A percentile compares a stretch with the other conserved stretches of the same genome.
phyloP scores from a whole-genome alignment of 2,113 vertebrate species.

The Percopsis transmontana region DNA sequence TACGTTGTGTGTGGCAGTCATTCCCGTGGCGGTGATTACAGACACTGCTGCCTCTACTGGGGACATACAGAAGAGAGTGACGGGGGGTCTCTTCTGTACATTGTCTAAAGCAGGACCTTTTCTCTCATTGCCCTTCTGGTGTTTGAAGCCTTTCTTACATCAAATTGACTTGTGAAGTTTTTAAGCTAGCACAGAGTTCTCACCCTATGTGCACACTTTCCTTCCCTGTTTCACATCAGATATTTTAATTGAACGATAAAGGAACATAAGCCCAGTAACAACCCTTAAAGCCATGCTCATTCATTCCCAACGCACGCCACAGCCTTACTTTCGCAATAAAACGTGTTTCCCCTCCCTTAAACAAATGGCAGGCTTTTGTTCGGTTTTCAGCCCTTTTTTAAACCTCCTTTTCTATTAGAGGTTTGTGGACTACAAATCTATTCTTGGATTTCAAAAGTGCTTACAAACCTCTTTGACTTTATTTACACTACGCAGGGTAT shows the following conservation, averaged over 20 bases:
- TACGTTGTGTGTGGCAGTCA: constrained; percentile 4
- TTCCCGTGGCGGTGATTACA: constrained; percentile 49
- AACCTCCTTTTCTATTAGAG: constrained; percentile 7
- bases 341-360: constrained; percentile 23
- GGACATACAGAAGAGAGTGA: constrained; percentile 17
- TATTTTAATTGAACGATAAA: constrained; percentile 35
- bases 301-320: constrained; percentile 1
- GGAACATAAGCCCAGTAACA: constrained; percentile 22
- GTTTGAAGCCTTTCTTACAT: constrained; percentile 48
- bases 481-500: not conserved
- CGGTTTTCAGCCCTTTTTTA: constrained; percentile 12
- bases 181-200: constrained; percentile 26
- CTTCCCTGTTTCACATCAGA: not conserved
- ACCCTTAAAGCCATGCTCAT: constrained; percentile 8
- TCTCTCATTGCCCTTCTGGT: constrained; percentile 16
- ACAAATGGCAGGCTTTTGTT: constrained; percentile 29
- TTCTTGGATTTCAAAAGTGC: constrained; percentile 21
- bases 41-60: constrained; percentile 22
- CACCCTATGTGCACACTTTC: constrained; percentile 3
- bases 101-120: constrained; percentile 26
- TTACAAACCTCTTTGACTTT: constrained; percentile 15
- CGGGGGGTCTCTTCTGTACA: constrained; percentile 34
- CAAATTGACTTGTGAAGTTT: constrained; percentile 28
- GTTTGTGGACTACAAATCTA: constrained; percentile 17
- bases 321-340: not conserved